A percentile compares a stretch with the other conserved stretches of the same genome.
Conservation (phyloP, 2,888 invertebrate species). For the Taenaris catops region DNA sequence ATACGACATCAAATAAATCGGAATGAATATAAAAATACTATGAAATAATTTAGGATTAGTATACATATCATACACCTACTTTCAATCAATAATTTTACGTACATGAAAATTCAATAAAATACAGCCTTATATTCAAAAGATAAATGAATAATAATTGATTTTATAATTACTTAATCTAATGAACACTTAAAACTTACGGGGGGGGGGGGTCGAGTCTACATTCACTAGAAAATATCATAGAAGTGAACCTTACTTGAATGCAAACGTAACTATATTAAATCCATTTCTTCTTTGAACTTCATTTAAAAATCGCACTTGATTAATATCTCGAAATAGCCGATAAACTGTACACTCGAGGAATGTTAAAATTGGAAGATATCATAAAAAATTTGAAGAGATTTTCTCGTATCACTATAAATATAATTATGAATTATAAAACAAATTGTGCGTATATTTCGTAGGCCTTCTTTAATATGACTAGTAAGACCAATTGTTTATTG, state of each 20-base stretch:
- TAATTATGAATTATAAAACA: conserved; percentile 37
- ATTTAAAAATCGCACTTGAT: conserved; percentile 56
- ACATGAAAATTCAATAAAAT: conserved; percentile 62
- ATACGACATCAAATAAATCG: conserved; percentile 64
- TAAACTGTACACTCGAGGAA: conserved; percentile 56
- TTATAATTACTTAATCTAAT: conserved; percentile 69
- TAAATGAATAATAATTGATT: conserved; percentile 58
- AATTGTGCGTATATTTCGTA: conserved; percentile 62
- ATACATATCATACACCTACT: conserved; percentile 47
- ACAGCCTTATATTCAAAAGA: conserved; percentile 63
- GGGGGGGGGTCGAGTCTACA: conserved; percentile 57
- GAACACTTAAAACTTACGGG: conserved; percentile 72
- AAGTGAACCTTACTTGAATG: conserved; percentile 59
- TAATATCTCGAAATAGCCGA: conserved; percentile 32
- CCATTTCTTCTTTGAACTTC: conserved; percentile 62
- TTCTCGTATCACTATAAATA: conserved; percentile 26
- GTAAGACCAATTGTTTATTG: conserved; percentile 40
- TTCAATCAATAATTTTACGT: conserved; percentile 56
- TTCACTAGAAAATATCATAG: conserved; percentile 45
- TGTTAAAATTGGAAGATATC: conserved; percentile 63
- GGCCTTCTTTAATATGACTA: conserved; percentile 74
- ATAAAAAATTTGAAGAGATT: conserved; percentile 16
- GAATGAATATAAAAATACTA: conserved; percentile 79
- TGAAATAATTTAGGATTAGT: conserved; percentile 74
- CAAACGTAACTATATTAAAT: conserved; percentile 46